Evolutionary conservation across 2,113 vertebrate species (phyloP).

Genomic region (Dryoscopus gambensis): DNA sequence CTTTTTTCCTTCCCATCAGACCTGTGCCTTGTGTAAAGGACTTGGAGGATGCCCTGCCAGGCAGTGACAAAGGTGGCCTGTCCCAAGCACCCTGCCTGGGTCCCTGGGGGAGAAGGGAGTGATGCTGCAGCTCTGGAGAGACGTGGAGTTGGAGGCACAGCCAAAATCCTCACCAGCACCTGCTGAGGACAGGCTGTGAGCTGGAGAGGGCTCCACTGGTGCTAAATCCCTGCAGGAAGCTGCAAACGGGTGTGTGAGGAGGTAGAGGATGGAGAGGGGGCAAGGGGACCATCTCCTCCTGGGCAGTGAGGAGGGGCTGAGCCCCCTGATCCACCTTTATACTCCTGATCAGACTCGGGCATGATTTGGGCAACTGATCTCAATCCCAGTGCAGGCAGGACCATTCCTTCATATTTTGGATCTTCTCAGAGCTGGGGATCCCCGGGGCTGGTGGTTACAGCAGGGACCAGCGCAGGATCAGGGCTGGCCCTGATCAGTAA

Average conservation of each 20-base stretch:
- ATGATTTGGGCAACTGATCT: neutral
- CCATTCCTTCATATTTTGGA: rapidly evolving
- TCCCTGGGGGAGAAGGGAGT: neutral
- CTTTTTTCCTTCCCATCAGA: neutral
- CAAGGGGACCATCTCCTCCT: neutral
- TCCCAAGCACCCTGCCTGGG: rapidly evolving
- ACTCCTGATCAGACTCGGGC: rapidly evolving
- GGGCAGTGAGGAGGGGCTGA: rapidly evolving
- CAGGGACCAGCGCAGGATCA: neutral
- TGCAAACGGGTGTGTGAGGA: neutral
- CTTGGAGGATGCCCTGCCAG: neutral
- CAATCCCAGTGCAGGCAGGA: neutral
- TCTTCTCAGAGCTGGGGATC: rapidly evolving
- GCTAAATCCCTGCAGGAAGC: neutral
- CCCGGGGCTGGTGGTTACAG: rapidly evolving
- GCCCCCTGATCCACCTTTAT: neutral
- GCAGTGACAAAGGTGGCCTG: neutral
- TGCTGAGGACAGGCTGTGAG: neutral
- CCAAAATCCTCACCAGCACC: neutral
- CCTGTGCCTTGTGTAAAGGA: neutral
- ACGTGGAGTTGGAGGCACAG: rapidly evolving
- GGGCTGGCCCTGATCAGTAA: neutral
- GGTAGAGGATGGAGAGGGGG: neutral
- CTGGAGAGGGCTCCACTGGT: neutral
- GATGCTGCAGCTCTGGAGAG: neutral